Conservation (phyloP, 2,797 vertebrate genomes). For the Takifugu rubripes region DNA sequence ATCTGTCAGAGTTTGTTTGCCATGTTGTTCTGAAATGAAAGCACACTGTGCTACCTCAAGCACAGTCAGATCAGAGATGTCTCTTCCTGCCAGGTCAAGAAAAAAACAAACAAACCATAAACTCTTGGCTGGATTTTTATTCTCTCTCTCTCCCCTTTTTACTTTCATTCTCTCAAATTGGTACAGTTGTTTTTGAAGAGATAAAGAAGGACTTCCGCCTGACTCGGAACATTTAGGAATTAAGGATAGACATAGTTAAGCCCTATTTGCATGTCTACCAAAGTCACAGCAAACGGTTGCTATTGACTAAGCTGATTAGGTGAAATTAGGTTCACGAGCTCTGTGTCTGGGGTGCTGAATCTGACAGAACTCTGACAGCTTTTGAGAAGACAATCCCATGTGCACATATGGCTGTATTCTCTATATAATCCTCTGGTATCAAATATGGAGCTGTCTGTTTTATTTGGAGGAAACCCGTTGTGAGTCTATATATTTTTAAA, state of each 20-base stretch:
- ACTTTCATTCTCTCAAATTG: constrained; percentile 49
- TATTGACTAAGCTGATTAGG: constrained; percentile 82
- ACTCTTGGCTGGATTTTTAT: constrained; percentile 54
- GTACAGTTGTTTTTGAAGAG: constrained; percentile 77
- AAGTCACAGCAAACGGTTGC: constrained; percentile 76
- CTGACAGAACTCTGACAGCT: constrained; percentile 74
- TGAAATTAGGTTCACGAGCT: constrained; percentile 78
- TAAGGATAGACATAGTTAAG: constrained; percentile 78
- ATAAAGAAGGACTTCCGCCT: constrained; percentile 73
- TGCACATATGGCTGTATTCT: constrained; percentile 66
- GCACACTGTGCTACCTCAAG: constrained; percentile 81
- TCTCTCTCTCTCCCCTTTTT: constrained; percentile 24
- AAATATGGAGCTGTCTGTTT: constrained; percentile 55
- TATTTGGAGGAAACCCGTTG: constrained; percentile 33
- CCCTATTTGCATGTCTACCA: constrained; percentile 76
- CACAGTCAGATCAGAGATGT: constrained; percentile 79
- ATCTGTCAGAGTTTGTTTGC: constrained; percentile 83
- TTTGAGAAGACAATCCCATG: constrained; percentile 71
- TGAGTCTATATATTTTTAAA: constrained; percentile 41
- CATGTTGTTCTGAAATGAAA: constrained; percentile 79
- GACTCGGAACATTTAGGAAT: constrained; percentile 75
- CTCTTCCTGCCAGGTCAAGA: constrained; percentile 63
- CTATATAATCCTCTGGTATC: constrained; percentile 64
- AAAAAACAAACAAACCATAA: constrained; percentile 42
- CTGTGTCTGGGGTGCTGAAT: constrained; percentile 75